phyloP scores from a whole-genome alignment of 2,797 vertebrate genomes.

The Poecilia velifera region DNA sequence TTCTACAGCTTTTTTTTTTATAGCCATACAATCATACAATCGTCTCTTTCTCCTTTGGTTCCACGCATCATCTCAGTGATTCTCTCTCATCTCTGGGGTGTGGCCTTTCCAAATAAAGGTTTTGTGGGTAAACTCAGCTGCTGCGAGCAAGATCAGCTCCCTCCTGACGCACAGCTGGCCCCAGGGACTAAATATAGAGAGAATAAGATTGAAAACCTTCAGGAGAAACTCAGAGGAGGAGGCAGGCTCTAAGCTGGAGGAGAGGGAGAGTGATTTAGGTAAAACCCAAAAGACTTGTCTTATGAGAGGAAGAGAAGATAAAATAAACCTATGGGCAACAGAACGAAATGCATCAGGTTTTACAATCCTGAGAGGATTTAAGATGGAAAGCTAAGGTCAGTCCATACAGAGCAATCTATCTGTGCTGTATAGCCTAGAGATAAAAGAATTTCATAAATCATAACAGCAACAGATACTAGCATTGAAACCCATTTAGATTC shows the following conservation, averaged over 20 bases:
- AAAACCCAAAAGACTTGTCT: slow-evolving; percentile 35
- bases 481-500: not conserved
- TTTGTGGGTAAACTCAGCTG: slow-evolving; percentile 50
- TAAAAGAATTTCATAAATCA: slow-evolving; percentile 23
- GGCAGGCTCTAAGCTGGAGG: slow-evolving; percentile 12
- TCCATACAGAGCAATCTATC: not conserved
- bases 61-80: slow-evolving; percentile 24
- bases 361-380: slow-evolving; percentile 34
- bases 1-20: slow-evolving; percentile 12
- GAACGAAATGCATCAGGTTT: slow-evolving; percentile 25
- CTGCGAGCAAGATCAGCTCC: slow-evolving; percentile 39
- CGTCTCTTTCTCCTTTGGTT: slow-evolving; percentile 5
- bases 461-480: slow-evolving; percentile 5
- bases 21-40: slow-evolving; percentile 15
- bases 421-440: slow-evolving; percentile 14
- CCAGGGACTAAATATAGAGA: slow-evolving; percentile 60
- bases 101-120: slow-evolving; percentile 47
- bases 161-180: slow-evolving; percentile 59
- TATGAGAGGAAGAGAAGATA: slow-evolving; percentile 17
- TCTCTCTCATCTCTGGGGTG: slow-evolving; percentile 55
- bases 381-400: slow-evolving; percentile 6
- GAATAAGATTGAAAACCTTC: slow-evolving; percentile 12
- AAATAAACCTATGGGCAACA: slow-evolving; percentile 23
- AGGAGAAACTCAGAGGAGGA: slow-evolving; percentile 22
- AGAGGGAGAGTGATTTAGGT: slow-evolving; percentile 36